Conservation (phyloP, 2,888 invertebrate genomes). For the Geophilus truncorum region DNA sequence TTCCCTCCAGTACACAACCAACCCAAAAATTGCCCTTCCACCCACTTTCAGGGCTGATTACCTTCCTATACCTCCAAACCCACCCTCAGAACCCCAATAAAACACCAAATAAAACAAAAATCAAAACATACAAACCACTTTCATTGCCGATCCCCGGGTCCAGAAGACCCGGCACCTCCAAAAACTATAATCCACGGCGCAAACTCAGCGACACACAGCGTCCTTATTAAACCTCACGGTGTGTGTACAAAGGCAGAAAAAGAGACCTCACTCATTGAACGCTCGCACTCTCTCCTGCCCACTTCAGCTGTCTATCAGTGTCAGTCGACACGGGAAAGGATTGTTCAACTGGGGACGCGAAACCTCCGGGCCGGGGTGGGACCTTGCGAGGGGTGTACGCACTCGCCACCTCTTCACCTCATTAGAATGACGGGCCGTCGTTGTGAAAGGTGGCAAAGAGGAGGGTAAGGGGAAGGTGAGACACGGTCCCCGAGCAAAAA, state of each 20-base stretch:
- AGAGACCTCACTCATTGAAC: constrained; percentile 4
- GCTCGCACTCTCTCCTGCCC: neutral
- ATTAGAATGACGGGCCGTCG: constrained; percentile 16
- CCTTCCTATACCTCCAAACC: too few relatives aligned
- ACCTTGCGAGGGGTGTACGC: neutral
- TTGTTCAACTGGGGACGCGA: neutral
- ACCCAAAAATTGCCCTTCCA: too few relatives aligned
- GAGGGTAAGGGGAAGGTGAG: constrained; percentile 2
- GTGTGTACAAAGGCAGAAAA: neutral
- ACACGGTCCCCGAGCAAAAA: constrained; percentile 3
- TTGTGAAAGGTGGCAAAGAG: constrained; percentile 1
- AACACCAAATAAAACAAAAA: too few relatives aligned
- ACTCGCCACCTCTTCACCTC: constrained; percentile 16
- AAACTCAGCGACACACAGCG: neutral
- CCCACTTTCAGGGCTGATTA: too few relatives aligned
- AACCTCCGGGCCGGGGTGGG: neutral
- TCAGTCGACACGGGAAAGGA: constrained; percentile 9
- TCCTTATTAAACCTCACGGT: neutral
- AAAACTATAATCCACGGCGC: too few relatives aligned
- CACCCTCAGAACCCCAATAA: too few relatives aligned
- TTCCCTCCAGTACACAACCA: too few relatives aligned
- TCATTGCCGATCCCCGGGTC: too few relatives aligned
- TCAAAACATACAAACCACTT: too few relatives aligned
- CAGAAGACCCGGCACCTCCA: too few relatives aligned
- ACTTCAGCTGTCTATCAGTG: constrained; percentile 20